phyloP scores from a whole-genome alignment of 2,888 invertebrate species.

The Isotomurus palustris region DNA sequence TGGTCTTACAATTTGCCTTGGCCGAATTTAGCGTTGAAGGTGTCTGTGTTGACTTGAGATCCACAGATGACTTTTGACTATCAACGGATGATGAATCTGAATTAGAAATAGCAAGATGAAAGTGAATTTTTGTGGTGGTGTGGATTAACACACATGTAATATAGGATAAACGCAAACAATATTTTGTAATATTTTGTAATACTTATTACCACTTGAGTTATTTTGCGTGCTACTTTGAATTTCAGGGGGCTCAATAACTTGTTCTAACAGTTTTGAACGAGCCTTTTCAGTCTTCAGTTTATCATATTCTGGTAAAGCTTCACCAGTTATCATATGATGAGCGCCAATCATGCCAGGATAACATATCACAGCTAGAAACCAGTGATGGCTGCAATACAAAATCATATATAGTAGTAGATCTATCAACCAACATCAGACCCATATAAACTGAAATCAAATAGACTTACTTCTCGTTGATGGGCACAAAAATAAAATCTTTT shows the following conservation, averaged over 20 bases:
- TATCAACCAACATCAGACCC: background rate
- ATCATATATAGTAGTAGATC: background rate
- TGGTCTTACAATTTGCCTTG: background rate
- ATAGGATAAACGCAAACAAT: too few relatives aligned
- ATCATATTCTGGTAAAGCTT: slow-evolving; percentile 20
- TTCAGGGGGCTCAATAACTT: background rate
- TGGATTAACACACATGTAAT: too few relatives aligned
- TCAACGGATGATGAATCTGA: too few relatives aligned
- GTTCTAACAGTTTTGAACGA: background rate
- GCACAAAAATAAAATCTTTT: slow-evolving; percentile 93
- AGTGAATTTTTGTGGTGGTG: too few relatives aligned
- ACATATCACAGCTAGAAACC: slow-evolving; percentile 96
- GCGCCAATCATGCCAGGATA: slow-evolving; percentile 72
- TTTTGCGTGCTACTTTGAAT: too few relatives aligned
- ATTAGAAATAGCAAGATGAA: too few relatives aligned
- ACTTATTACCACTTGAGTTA: too few relatives aligned
- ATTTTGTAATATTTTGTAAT: too few relatives aligned
- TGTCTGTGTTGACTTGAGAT: too few relatives aligned
- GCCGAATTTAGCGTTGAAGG: too few relatives aligned
- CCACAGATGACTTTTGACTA: too few relatives aligned
- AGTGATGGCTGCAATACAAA: slow-evolving; percentile 64
- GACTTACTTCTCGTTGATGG: slow-evolving; percentile 87
- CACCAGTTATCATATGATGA: slow-evolving; percentile 22
- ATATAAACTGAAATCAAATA: too few relatives aligned
- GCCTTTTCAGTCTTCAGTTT: background rate